A percentile compares a stretch with the other conserved stretches of the same genome.
Evolutionary conservation across 2,888 invertebrate genomes (phyloP).

Genomic region (Agriopis leucophaearia): DNA sequence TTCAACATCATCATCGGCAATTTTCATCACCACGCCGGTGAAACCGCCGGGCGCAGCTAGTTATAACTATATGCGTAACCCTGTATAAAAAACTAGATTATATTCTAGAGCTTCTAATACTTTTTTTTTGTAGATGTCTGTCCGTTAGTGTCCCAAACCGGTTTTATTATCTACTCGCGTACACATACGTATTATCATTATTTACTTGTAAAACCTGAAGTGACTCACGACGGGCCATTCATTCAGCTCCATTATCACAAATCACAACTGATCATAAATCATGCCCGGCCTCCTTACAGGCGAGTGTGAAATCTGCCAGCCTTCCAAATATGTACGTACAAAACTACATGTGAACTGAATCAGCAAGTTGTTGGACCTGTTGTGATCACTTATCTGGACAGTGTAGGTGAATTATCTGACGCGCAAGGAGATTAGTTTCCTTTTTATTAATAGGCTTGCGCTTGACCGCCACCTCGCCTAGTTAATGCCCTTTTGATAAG

Average conservation of each 20-base stretch:
- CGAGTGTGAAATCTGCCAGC: conserved; percentile 7
- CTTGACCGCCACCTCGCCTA: too few relatives aligned
- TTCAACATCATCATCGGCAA: too few relatives aligned
- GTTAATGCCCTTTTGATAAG: too few relatives aligned
- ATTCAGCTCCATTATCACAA: conserved; percentile 9
- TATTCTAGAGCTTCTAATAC: background rate
- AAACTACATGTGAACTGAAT: conserved; percentile 16
- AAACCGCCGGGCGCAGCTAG: too few relatives aligned
- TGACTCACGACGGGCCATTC: conserved; percentile 11
- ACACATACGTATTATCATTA: background rate
- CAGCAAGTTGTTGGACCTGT: conserved; percentile 11
- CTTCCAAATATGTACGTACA: conserved; percentile 25
- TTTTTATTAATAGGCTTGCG: too few relatives aligned
- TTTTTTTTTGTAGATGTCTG: background rate
- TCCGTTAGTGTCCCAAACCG: background rate
- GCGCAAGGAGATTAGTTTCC: background rate
- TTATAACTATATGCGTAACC: too few relatives aligned
- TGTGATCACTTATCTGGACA: background rate
- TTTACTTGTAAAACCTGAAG: background rate
- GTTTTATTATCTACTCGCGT: background rate
- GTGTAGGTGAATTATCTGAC: background rate
- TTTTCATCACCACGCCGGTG: too few relatives aligned
- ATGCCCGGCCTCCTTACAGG: background rate
- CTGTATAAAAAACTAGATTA: too few relatives aligned
- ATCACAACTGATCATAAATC: conserved; percentile 8